These are phyloP conservation scores for Hypocryptadius cinnamomeus DNA, from an alignment of 2,113 vertebrate genomes.

Conservation along the genomic window DNA sequence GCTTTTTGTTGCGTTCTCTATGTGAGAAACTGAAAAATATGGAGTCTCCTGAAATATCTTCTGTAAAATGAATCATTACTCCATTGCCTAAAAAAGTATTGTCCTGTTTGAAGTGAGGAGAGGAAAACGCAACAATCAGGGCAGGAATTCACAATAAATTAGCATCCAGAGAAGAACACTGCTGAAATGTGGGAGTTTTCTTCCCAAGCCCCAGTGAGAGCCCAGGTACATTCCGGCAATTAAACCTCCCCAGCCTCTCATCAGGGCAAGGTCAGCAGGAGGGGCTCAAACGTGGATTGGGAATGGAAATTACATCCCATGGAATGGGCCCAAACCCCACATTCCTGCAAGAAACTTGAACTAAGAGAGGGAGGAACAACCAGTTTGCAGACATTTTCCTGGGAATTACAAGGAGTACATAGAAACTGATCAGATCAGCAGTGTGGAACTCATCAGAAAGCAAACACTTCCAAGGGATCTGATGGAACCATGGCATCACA, in stretches of 20 bases:
- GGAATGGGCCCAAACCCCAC: fast-evolving
- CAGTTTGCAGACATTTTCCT: neutral
- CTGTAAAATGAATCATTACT: neutral
- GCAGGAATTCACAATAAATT: neutral
- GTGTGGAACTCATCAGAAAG: neutral
- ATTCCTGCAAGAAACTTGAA: neutral
- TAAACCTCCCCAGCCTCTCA: neutral
- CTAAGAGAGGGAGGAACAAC: neutral
- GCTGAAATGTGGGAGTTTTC: neutral
- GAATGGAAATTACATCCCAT: neutral
- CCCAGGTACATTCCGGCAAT: neutral
- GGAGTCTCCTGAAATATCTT: neutral
- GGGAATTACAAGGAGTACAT: neutral
- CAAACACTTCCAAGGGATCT: neutral
- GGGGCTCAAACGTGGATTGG: neutral
- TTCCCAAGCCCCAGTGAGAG: neutral
- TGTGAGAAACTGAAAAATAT: neutral
- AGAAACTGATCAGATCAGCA: neutral
- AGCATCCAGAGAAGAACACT: neutral
- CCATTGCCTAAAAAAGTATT: neutral
- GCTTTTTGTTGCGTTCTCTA: neutral
- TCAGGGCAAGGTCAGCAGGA: neutral
- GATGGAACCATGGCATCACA: fast-evolving
- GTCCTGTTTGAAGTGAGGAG: neutral
- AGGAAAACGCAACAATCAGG: neutral